Percentiles rank a stretch among this genome's conserved stretches.
phyloP scores from a whole-genome alignment of 2,113 vertebrate species.

The Panurus biarmicus region DNA sequence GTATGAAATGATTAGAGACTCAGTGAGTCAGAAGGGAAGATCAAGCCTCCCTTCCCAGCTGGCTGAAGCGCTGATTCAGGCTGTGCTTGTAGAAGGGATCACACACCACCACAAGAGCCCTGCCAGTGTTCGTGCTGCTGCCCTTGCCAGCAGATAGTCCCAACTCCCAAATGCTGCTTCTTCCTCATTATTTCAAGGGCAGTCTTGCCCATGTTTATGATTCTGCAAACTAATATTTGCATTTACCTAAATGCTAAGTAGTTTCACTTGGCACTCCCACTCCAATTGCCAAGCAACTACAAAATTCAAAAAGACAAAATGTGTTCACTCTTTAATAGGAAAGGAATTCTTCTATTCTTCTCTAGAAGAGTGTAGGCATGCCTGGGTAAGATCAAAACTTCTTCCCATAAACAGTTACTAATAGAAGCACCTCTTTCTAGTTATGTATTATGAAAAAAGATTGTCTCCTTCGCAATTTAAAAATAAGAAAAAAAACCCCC shows the following conservation, averaged over 20 bases:
- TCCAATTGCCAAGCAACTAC: not conserved
- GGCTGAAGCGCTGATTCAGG: not conserved
- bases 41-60: not conserved
- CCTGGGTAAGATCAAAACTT: not conserved
- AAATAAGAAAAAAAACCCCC: not conserved
- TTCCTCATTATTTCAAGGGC: not conserved
- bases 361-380: not conserved
- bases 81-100: not conserved
- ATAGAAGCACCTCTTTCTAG: not conserved
- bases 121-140: accelerated
- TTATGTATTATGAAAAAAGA: not conserved
- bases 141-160: accelerated
- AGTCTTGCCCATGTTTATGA: not conserved
- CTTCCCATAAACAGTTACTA: not conserved
- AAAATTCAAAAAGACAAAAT: not conserved
- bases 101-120: accelerated
- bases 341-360: not conserved
- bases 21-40: not conserved
- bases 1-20: not conserved
- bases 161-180: not conserved
- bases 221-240: not conserved
- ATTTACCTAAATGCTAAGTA: not conserved
- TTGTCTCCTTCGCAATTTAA: not conserved
- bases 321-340: not conserved
- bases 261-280: not conserved